Evolutionary conservation across 2,888 invertebrate genomes (phyloP).

Genomic region (Heteropelma amictum): DNA sequence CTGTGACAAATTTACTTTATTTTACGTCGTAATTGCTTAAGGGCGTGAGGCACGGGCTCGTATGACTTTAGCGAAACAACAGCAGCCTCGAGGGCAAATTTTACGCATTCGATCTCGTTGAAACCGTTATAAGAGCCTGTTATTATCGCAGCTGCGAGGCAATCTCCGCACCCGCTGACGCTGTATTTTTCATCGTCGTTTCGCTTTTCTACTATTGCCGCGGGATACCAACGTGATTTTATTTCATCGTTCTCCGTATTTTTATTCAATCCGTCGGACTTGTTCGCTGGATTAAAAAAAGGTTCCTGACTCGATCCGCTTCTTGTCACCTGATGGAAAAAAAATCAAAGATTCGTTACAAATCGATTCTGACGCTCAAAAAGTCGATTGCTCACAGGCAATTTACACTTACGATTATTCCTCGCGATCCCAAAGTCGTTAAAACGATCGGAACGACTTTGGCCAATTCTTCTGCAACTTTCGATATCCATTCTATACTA

Average conservation of each 20-base stretch:
- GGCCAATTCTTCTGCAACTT: constrained; percentile 60
- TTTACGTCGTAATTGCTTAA: constrained; percentile 48
- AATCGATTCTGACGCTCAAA: no score
- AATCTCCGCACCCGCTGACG: constrained; percentile 75
- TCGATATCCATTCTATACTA: constrained; percentile 49
- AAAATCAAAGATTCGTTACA: no score
- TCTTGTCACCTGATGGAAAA: constrained; percentile 47
- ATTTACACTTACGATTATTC: constrained; percentile 67
- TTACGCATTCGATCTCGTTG: constrained; percentile 67
- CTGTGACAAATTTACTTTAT: no score
- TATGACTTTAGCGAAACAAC: constrained; percentile 69
- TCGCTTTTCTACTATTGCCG: constrained; percentile 45
- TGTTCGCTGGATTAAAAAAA: constrained; percentile 24
- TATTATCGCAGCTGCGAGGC: constrained; percentile 73
- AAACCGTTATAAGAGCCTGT: constrained; percentile 69
- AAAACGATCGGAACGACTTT: constrained; percentile 69
- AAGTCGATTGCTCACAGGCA: no score
- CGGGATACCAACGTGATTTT: constrained; percentile 68
- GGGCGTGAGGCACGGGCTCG: constrained; percentile 67
- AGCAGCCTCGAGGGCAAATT: constrained; percentile 70
- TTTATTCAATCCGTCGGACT: neutral
- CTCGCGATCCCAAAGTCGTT: constrained; percentile 71
- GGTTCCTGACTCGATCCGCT: constrained; percentile 30
- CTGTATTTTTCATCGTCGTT: constrained; percentile 58
- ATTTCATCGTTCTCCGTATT: constrained; percentile 15